These are phyloP conservation scores for Rhogogaster chlorosoma DNA, from an alignment of 2,888 invertebrate species.

Conservation along the genomic window DNA sequence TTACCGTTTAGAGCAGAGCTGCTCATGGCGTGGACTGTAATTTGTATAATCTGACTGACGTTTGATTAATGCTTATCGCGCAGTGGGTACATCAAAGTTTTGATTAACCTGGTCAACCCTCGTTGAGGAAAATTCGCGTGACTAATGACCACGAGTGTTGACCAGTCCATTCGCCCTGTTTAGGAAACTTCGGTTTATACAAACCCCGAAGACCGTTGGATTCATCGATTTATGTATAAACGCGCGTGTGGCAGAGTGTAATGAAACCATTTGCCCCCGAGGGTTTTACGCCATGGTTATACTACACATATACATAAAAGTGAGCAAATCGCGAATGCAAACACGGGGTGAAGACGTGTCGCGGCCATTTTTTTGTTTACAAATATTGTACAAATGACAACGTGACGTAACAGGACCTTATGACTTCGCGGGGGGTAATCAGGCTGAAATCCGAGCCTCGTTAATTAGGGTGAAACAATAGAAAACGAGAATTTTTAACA, in stretches of 20 bases:
- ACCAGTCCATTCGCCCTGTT: not conserved
- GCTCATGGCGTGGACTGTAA: not conserved
- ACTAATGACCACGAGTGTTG: not conserved
- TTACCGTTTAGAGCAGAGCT: not conserved
- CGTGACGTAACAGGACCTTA: constrained; percentile 70
- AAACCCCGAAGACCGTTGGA: not conserved
- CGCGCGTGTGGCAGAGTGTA: not conserved
- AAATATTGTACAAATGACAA: constrained; percentile 77
- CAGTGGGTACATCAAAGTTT: not conserved
- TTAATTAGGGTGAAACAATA: constrained; percentile 77
- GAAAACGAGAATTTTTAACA: constrained; percentile 75
- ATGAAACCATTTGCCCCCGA: not conserved
- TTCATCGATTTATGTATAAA: not conserved
- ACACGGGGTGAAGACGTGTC: not conserved
- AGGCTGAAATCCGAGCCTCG: constrained; percentile 53
- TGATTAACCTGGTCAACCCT: not conserved
- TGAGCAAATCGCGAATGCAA: not conserved
- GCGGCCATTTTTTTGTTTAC: constrained; percentile 72
- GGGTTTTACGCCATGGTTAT: not conserved
- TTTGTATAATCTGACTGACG: not conserved
- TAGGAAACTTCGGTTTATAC: not conserved
- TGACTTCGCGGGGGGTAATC: constrained; percentile 59
- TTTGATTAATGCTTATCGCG: not conserved
- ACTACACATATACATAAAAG: not conserved
- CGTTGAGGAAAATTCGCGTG: not conserved